Conservation (phyloP, 1,140 invertebrate species). For the Atta colombica region DNA sequence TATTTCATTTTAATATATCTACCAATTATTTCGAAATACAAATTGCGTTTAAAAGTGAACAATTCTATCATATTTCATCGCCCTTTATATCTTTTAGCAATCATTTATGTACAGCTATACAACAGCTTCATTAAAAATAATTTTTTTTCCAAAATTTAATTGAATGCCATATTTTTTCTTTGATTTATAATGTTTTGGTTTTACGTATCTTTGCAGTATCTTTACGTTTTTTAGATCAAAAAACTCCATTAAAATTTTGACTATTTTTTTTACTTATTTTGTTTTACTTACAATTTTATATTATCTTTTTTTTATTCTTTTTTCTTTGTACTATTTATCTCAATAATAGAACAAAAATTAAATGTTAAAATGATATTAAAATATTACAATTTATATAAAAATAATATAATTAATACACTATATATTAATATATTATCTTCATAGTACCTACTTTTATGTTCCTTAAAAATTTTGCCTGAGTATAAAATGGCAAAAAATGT, state of each 20-base stretch:
- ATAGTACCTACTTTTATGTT: no score
- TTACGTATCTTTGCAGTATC: background rate
- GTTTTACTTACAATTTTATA: background rate
- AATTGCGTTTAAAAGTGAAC: background rate
- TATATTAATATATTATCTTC: no score
- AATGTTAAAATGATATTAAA: no score
- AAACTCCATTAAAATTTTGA: background rate
- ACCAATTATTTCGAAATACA: background rate
- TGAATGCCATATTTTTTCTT: background rate
- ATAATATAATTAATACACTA: no score
- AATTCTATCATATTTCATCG: background rate
- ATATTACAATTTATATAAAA: no score
- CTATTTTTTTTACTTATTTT: background rate
- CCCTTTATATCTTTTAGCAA: background rate
- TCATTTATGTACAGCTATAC: background rate
- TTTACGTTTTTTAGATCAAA: background rate
- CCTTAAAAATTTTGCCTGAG: no score
- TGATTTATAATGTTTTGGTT: background rate
- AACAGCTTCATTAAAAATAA: background rate
- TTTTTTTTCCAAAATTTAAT: slow-evolving; percentile 11
- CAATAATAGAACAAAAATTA: no score
- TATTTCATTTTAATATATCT: background rate
- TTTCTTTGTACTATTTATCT: no score
- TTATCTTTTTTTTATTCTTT: background rate
- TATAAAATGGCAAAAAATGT: no score